Percentiles rank a stretch among this genome's conserved stretches.
These are phyloP conservation scores for Nylanderia fulva DNA, from an alignment of 1,140 invertebrate genomes.

Conservation along the genomic window DNA sequence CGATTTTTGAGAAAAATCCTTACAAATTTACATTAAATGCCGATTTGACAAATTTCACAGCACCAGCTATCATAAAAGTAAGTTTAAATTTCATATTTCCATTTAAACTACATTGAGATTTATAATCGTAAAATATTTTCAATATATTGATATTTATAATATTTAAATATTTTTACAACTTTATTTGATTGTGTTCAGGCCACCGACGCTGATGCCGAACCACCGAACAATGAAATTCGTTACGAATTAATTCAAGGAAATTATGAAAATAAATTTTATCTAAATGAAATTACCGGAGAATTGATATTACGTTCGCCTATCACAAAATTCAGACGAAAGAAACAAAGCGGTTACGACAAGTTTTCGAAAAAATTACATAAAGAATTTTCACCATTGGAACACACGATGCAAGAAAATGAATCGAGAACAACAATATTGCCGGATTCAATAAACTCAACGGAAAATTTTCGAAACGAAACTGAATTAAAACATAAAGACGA, in stretches of 20 bases:
- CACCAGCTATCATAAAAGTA: conserved; percentile 89
- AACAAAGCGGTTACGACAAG: conserved; percentile 69
- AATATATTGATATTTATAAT: neutral
- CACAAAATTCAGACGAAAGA: conserved; percentile 82
- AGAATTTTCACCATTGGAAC: neutral
- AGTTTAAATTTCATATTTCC: neutral
- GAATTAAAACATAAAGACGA: conserved; percentile 21
- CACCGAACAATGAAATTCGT: conserved; percentile 94
- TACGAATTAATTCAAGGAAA: conserved; percentile 94
- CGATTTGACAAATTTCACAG: conserved; percentile 91
- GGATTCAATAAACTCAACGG: conserved; percentile 15
- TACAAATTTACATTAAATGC: conserved; percentile 94
- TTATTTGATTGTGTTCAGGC: conserved; percentile 85
- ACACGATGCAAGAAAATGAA: conserved; percentile 50
- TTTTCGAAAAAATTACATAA: conserved; percentile 30
- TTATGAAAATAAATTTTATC: conserved; percentile 91
- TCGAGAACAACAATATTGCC: conserved; percentile 60
- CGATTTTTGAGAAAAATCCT: conserved; percentile 91
- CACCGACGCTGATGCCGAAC: conserved; percentile 92
- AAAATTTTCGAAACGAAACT: neutral
- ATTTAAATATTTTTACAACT: neutral
- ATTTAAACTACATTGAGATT: neutral
- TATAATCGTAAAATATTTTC: neutral
- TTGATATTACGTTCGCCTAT: conserved; percentile 85
- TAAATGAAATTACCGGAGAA: conserved; percentile 92